A percentile compares a stretch with the other conserved stretches of the same genome.
Conservation (phyloP, 2,797 vertebrate genomes). For the Cossypha caffra region DNA sequence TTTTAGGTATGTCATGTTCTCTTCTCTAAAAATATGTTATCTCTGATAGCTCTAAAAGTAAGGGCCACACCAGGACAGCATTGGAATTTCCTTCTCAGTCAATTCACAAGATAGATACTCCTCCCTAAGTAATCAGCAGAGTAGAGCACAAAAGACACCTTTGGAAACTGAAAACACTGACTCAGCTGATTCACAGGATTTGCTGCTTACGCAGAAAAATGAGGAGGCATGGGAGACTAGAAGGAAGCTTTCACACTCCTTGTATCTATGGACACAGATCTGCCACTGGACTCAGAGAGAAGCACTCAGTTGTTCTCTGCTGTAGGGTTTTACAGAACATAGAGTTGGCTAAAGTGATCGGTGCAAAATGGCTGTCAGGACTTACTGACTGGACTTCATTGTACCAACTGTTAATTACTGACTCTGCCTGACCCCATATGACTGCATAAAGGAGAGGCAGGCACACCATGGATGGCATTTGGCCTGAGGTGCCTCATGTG, state of each 20-base stretch:
- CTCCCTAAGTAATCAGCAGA: neutral
- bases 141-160: neutral
- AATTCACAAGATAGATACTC: neutral
- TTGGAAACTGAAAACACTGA: neutral
- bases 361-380: neutral
- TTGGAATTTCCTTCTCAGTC: neutral
- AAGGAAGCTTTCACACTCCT: neutral
- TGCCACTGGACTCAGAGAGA: neutral
- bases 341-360: neutral
- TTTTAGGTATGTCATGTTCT: neutral
- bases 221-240: neutral
- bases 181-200: neutral
- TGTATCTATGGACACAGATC: neutral
- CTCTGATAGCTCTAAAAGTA: neutral
- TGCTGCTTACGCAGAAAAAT: neutral
- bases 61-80: fast-evolving
- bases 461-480: neutral
- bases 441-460: neutral
- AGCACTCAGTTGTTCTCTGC: neutral
- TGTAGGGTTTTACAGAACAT: neutral
- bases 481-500: neutral
- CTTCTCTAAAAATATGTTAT: neutral
- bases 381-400: neutral
- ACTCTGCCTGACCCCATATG: neutral
- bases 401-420: neutral